Base-by-base conservation (phyloP, 2,888 invertebrate species). In the Chymomyza fuscimana region DNA sequence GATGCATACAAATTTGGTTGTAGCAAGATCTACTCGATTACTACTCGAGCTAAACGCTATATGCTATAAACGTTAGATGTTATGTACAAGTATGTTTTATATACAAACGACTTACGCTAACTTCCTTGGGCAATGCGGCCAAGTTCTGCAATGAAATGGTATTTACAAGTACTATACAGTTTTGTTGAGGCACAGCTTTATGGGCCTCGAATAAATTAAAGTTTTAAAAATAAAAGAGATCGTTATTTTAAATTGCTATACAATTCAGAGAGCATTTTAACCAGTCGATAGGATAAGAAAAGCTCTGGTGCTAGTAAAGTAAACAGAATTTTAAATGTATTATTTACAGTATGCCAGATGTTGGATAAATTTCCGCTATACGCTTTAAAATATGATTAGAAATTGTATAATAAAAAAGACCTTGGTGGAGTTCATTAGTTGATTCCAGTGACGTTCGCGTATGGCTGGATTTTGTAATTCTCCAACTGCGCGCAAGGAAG, bases 401-500 rank as follows among this genome's bases (percentile, higher is more conserved):
- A 72, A 69, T 74, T 22, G 22, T 58, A 74, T 46, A 22, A 67
- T 75, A 72, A 76, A 85, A 78, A 81, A 82, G 94, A 97, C 97
- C 96, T 98, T 98, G 19, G 98, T 98, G 63, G 98, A 97, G 86
- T 95, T 95, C 97, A 99, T 98, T 64, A 99, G 93, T 92, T 98
- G 98, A 90, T 97, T 95, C 99, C 99, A 99, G 92, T 99, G 99
- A 25, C 99, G 94, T 92, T 98, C 98, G 72, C 98, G 94, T 78
- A 99, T 98, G 0, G 98, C 98, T 56, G 98, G 96, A 93, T 99
- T 99, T 92, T 99, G 98, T 4, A 99, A 93, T 91, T 99, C 98
- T 54, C 97, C 97, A 3, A 99, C 98, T 5, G 98, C 98, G 89
- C 97, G 94, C 69, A 99, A 92, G 0, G 98, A 98, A 4, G 98